Evolutionary conservation across 2,888 invertebrate genomes (phyloP), one percentile per base, ranked within the genome.

Genomic region (Helleia helle): DNA sequence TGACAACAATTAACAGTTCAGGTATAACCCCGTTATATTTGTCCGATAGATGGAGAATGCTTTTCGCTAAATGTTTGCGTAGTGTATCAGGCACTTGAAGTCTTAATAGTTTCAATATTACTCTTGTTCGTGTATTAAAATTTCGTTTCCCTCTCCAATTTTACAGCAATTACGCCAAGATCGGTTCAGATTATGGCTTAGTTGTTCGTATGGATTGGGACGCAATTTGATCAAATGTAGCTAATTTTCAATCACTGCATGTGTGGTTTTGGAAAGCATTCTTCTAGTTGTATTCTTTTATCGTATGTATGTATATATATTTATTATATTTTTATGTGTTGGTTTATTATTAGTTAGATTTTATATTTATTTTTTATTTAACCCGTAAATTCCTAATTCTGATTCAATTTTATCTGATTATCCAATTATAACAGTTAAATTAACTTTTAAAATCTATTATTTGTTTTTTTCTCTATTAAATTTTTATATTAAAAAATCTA

Each of bases 1-100:
- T 86, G 77, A 86, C 86, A 47, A 83, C 86, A 61, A 84, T 86
- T 59, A 84, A 86, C 73, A 77, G 68, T 56, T 72, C 86, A 86
- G 86, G 86, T 86, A 80, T 64, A 65, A 56, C 59, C 57, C 55
- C 65, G 50, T 48, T 52, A 51, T 50, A 54, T 52, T 58, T 48
- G 55, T 76, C 31, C 22, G 12, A 7, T 18, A 70, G 72, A 67
- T 71, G 74, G 67, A 73, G 77, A 77, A 81, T 83, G 81, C 81
- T 83, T 83, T 83, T 63, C 56, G 55, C 49, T 48, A 65, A 62
- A 65, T 49, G 64, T 45, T 30, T 15, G 30, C 15, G 30, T 30
- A 18, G 61, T n/a, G n/a, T 25, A n/a, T 26, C 8, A 30, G 25
- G 12, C 12, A 13, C 22, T 4, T 7, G 8, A 12, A 12, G n/a